phyloP scores from a whole-genome alignment of 92 coral and sea anemone species.

The Epizoanthus scotinus region DNA sequence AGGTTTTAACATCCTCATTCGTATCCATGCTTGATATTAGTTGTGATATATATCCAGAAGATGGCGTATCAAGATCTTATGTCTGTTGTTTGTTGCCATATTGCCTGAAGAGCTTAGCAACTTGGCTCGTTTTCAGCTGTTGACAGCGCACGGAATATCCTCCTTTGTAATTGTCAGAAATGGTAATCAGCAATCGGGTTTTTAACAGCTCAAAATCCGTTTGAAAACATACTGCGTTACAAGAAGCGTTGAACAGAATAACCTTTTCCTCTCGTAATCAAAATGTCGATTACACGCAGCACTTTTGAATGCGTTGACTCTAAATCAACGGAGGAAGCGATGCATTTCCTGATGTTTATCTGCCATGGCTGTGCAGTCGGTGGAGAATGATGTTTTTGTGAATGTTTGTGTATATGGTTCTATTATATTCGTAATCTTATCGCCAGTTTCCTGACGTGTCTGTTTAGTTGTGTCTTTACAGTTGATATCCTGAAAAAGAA shows the following conservation, averaged over 20 bases:
- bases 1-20: not conserved
- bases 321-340: not conserved
- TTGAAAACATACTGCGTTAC: not conserved
- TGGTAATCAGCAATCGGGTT: not conserved
- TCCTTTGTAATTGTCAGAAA: not conserved
- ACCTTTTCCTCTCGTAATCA: not conserved
- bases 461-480: not conserved
- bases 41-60: not conserved
- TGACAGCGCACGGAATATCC: not conserved
- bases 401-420: not conserved
- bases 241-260: not conserved
- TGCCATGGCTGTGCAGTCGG: not conserved
- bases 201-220: too few relatives aligned
- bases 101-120: not conserved
- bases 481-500: not conserved
- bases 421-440: not conserved
- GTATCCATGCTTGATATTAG: not conserved
- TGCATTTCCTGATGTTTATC: too few relatives aligned
- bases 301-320: not conserved
- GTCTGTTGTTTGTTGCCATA: not conserved
- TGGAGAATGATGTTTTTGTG: not conserved
- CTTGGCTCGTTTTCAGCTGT: not conserved
- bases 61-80: not conserved
- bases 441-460: not conserved
- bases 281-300: not conserved